Conservation (phyloP, 1,140 invertebrate genomes). For the Drosophila bifasciata region DNA sequence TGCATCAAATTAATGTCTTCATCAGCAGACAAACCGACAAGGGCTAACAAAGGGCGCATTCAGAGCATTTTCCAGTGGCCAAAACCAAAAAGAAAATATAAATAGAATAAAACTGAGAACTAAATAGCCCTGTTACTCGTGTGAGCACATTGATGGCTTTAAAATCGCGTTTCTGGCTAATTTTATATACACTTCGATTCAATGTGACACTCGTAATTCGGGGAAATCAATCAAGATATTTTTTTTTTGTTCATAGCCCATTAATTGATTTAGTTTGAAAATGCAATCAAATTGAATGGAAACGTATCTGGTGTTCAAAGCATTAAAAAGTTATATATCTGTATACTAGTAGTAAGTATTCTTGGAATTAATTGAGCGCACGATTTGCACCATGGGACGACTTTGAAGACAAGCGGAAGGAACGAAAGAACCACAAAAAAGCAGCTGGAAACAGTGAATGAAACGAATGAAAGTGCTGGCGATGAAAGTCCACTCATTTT, state of each 20-base stretch:
- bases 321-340: too few relatives aligned
- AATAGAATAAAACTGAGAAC: constrained; percentile 25
- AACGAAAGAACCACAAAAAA: too few relatives aligned
- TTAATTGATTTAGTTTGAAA: background rate
- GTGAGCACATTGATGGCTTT: constrained; percentile 2
- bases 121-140: background rate
- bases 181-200: constrained; percentile 19
- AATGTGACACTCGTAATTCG: constrained; percentile 6
- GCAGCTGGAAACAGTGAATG: too few relatives aligned
- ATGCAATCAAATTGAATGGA: background rate
- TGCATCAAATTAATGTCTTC: constrained; percentile 82
- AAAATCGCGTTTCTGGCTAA: constrained; percentile 7
- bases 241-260: background rate
- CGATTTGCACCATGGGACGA: too few relatives aligned
- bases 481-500: too few relatives aligned
- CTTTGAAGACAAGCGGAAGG: too few relatives aligned
- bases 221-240: background rate
- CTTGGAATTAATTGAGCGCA: too few relatives aligned
- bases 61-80: constrained; percentile 22
- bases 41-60: background rate
- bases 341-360: too few relatives aligned
- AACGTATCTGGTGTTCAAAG: background rate
- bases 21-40: constrained; percentile 65
- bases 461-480: too few relatives aligned
- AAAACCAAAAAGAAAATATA: background rate